Conservation (phyloP, 2,888 invertebrate species). For the Chrysolina americana region DNA sequence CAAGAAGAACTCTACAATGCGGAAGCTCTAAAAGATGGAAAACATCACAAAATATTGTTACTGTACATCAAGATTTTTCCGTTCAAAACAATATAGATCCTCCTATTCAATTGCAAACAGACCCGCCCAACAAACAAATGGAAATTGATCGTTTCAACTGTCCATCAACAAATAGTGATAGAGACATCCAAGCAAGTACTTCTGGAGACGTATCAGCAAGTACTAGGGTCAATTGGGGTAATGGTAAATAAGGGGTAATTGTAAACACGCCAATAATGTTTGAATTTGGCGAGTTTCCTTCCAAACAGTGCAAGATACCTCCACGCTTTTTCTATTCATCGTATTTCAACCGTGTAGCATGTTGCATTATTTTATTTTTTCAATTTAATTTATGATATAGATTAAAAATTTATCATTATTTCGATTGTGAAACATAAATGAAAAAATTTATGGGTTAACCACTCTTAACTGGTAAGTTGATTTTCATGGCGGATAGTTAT, state of each 20-base stretch:
- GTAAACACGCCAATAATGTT: constrained; percentile 12
- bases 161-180: no score
- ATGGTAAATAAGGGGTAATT: background rate
- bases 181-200: no score
- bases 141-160: no score
- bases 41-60: background rate
- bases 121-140: no score
- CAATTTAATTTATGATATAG: background rate
- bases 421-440: background rate
- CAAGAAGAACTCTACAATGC: background rate
- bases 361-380: background rate
- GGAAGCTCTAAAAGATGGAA: background rate
- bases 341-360: background rate
- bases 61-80: no score
- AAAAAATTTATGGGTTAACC: background rate
- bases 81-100: no score
- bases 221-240: background rate
- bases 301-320: constrained; percentile 22
- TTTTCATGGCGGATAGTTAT: background rate
- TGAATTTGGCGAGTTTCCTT: constrained; percentile 13
- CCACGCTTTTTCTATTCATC: constrained; percentile 15
- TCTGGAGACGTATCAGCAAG: no score
- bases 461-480: background rate
- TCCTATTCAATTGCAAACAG: no score
- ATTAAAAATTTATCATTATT: background rate